Evolutionary conservation across 1,140 invertebrate species (phyloP).

Genomic region (Ptiloglossa arizonensis): DNA sequence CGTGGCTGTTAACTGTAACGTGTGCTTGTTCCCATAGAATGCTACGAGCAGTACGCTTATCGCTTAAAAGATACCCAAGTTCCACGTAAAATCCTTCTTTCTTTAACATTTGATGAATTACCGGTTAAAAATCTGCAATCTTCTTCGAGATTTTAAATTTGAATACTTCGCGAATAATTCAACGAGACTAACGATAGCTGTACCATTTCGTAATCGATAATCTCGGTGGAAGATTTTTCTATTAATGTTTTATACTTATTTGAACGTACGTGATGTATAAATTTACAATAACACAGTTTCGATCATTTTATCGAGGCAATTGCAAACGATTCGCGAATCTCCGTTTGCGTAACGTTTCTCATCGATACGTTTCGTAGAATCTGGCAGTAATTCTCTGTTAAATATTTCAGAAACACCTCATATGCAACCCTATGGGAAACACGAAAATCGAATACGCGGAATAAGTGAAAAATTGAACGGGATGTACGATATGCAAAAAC

Average conservation of each 20-base stretch:
- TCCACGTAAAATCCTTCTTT: background rate
- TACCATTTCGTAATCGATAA: no score
- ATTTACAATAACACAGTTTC: no score
- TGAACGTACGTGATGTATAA: no score
- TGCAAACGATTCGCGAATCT: no score
- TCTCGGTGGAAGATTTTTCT: no score
- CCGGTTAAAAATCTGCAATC: background rate
- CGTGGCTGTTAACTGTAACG: slow-evolving; percentile 18
- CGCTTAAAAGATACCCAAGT: background rate
- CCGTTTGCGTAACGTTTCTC: no score
- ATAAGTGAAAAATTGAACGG: background rate
- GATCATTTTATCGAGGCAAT: no score
- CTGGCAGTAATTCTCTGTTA: background rate
- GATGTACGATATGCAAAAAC: background rate
- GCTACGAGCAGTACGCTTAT: slow-evolving; percentile 1
- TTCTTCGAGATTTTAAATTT: background rate
- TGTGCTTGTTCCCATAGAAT: slow-evolving; percentile 19
- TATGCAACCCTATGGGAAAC: background rate
- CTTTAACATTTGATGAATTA: background rate
- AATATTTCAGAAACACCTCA: background rate
- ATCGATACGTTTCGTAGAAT: background rate
- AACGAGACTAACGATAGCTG: background rate
- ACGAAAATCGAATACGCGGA: background rate
- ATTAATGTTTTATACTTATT: no score
- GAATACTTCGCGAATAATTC: background rate